Evolutionary conservation across 2,797 vertebrate species (phyloP).

Genomic region (Eremophila alpestris): DNA sequence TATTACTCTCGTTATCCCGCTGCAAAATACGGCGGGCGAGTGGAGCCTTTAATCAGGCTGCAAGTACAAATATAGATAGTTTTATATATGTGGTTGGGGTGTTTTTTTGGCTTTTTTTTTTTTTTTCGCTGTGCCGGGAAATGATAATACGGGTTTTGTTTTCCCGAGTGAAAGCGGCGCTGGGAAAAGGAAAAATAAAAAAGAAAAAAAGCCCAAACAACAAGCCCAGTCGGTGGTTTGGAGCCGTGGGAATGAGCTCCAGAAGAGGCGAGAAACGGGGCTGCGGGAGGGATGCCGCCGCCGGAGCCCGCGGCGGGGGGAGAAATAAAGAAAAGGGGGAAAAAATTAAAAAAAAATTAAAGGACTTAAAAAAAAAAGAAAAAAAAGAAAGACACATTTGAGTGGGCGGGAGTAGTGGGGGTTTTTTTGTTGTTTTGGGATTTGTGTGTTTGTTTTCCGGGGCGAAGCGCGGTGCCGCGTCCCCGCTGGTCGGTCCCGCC

Average conservation of each 20-base stretch:
- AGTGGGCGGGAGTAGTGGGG: no score
- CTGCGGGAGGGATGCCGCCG: background rate
- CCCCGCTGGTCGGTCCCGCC: background rate
- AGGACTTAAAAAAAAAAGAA: background rate
- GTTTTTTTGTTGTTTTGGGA: background rate
- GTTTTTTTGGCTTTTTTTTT: background rate
- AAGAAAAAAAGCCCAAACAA: background rate
- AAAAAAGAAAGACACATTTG: no score
- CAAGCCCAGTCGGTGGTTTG: background rate
- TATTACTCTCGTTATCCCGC: background rate
- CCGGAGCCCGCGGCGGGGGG: background rate
- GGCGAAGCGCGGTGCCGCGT: background rate
- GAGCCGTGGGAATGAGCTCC: background rate
- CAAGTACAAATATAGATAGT: background rate
- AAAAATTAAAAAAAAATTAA: background rate
- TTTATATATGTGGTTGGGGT: background rate
- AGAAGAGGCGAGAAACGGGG: background rate
- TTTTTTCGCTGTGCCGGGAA: background rate
- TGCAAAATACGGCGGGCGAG: background rate
- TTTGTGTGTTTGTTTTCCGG: background rate
- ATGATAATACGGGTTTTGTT: background rate
- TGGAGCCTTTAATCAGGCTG: background rate
- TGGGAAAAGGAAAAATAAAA: background rate
- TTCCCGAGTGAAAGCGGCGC: background rate
- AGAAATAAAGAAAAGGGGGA: background rate